phyloP scores from a whole-genome alignment of 2,113 vertebrate species.

The Callopanchax toddi region DNA sequence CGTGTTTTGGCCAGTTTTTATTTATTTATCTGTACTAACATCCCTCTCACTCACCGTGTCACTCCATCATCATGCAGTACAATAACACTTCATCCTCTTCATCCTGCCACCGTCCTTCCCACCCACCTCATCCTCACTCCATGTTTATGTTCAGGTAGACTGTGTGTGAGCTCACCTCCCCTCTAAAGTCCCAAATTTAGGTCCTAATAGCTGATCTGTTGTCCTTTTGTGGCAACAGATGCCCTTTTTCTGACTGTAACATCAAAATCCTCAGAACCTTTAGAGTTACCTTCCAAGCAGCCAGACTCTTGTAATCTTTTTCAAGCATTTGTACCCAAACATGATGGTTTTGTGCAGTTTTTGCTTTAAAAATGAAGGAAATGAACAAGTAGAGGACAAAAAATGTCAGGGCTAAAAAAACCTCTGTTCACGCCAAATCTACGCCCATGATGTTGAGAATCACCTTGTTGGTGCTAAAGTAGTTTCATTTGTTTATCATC shows the following conservation, averaged over 20 bases:
- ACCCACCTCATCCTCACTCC: conserved; percentile 22
- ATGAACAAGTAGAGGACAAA: background rate
- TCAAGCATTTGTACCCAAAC: background rate
- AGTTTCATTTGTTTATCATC: too few relatives aligned
- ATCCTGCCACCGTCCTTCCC: conserved; percentile 64
- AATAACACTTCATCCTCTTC: conserved; percentile 56
- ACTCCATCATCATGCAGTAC: conserved; percentile 50
- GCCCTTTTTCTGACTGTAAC: background rate
- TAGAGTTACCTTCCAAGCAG: background rate
- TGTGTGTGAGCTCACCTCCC: conserved; percentile 19
- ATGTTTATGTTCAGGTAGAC: conserved; percentile 19
- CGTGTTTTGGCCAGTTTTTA: conserved; percentile 57
- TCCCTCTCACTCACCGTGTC: conserved; percentile 45
- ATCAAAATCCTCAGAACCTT: background rate
- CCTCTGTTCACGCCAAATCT: too few relatives aligned
- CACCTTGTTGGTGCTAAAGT: too few relatives aligned
- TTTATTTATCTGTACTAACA: conserved; percentile 51
- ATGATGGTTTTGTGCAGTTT: background rate
- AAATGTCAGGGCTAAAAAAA: background rate
- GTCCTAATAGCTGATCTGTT: too few relatives aligned
- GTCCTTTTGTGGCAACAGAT: background rate
- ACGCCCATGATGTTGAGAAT: too few relatives aligned
- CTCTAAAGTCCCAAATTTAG: conserved; percentile 28
- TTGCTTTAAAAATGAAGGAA: background rate
- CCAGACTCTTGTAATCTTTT: background rate